Base-by-base conservation (phyloP, 2,113 vertebrate genomes). In the Pteruthius melanotis region DNA sequence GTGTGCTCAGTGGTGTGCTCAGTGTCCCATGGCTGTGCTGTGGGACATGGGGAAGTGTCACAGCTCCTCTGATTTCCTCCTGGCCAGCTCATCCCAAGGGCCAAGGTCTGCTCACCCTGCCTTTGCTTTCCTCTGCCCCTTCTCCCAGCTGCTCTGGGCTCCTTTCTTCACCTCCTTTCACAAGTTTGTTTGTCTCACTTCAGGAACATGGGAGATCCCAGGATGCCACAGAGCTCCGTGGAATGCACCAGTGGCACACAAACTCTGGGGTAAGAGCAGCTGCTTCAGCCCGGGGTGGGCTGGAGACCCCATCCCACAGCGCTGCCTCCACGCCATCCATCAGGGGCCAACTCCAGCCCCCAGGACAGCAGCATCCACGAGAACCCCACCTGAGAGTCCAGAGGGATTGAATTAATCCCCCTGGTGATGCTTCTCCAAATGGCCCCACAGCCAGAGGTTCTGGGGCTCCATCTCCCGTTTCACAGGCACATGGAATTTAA, bases 31-130 rank as follows among this genome's bases (percentile, higher is more conserved):
- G 37, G 3, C 63, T 28, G 71, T 37, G 47, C 57, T 5, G 10
- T 4, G 26, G 5, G 1, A 16, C n/a, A 0, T 0, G 2, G 44
- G 2, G 31, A n/a, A 37, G 42, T 35, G 45, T 5, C 81, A 27
- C 39, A 23, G 1, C 8, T 3, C 8, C 2, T 10, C 9, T 21
- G 2, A 33, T 37, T 49, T 33, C 47, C 40, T 14, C 2, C 24
- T 9, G 35, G 13, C 28, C 66, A 47, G 9, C 13, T 10, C 42
- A 23, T 1, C 17, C 20, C 4, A 2, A 54, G 63, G 9, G 28
- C 56, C 28, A 2, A 5, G 1, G 7, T 5, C 2, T 0, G 13
- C 14, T 40, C 15, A 22, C 26, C 37, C 45, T 28, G 54, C 2
- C 35, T 30, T 6, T 28, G 28, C 80, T 35, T 2, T 13, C 33